Conservation (phyloP, 2,888 invertebrate genomes). For the Clitarchus hookeri region DNA sequence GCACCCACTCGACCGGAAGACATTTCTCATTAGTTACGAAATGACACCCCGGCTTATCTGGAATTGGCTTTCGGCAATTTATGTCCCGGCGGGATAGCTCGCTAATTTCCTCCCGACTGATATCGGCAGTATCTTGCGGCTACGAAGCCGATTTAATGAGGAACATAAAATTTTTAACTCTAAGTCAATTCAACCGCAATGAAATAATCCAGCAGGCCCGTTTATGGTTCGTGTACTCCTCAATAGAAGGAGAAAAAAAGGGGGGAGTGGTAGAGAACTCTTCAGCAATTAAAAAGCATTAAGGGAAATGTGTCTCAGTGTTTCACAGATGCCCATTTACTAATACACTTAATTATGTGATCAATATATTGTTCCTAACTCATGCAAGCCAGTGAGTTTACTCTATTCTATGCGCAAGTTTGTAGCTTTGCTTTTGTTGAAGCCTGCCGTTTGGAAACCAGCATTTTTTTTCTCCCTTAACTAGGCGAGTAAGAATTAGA, state of each 20-base stretch:
- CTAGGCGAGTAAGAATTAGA: no score
- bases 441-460: no score
- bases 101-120: neutral
- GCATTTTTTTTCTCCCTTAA: no score
- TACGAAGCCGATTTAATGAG: neutral
- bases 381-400: no score
- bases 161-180: neutral
- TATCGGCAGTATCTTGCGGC: neutral
- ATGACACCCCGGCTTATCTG: slow-evolving; percentile 7
- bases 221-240: neutral
- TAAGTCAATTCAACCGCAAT: neutral
- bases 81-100: neutral
- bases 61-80: slow-evolving; percentile 14
- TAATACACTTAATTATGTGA: no score
- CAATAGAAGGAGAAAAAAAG: neutral
- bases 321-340: no score
- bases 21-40: slow-evolving; percentile 3
- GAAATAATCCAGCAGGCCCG: neutral
- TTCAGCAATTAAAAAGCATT: no score
- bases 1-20: neutral
- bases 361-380: no score
- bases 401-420: no score
- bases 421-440: no score
- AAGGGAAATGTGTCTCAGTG: no score
- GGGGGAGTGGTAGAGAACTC: no score